Percentiles rank a stretch among this genome's conserved stretches.
These are phyloP conservation scores for Latrodectus geometricus DNA, from an alignment of 1,140 invertebrate species.

Conservation along the genomic window DNA sequence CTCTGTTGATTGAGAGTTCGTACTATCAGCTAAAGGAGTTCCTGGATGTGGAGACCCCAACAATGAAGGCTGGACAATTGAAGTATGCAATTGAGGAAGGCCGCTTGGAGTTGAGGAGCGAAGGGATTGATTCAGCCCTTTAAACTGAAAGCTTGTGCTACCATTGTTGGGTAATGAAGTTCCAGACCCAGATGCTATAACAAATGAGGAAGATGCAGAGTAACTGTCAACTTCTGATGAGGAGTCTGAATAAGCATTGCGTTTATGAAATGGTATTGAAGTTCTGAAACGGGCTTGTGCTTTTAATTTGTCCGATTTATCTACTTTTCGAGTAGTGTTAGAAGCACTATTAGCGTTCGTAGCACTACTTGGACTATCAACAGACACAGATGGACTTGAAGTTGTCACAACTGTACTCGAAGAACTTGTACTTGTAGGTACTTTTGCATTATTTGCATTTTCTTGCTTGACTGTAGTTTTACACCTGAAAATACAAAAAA, in stretches of 20 bases:
- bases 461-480: conserved; percentile 45
- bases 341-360: conserved; percentile 16
- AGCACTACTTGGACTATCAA: conserved; percentile 25
- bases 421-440: conserved; percentile 49
- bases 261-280: conserved; percentile 76
- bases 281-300: conserved; percentile 70
- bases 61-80: conserved; percentile 64
- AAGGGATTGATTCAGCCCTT: conserved; percentile 45
- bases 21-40: conserved; percentile 77
- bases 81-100: conserved; percentile 65
- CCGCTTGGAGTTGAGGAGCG: conserved; percentile 64
- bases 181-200: conserved; percentile 24
- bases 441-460: conserved; percentile 37
- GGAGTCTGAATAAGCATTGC: conserved; percentile 66
- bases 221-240: conserved; percentile 23
- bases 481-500: conserved; percentile 18
- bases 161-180: conserved; percentile 2
- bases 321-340: conserved; percentile 61
- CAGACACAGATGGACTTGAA: conserved; percentile 23
- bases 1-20: conserved; percentile 84
- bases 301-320: conserved; percentile 67
- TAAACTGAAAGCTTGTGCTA: conserved; percentile 49
- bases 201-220: conserved; percentile 5
- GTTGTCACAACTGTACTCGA: conserved; percentile 30
- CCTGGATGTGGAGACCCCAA: conserved; percentile 80